Conservation (phyloP, 2,797 vertebrate species). For the Trematocara caparti region DNA sequence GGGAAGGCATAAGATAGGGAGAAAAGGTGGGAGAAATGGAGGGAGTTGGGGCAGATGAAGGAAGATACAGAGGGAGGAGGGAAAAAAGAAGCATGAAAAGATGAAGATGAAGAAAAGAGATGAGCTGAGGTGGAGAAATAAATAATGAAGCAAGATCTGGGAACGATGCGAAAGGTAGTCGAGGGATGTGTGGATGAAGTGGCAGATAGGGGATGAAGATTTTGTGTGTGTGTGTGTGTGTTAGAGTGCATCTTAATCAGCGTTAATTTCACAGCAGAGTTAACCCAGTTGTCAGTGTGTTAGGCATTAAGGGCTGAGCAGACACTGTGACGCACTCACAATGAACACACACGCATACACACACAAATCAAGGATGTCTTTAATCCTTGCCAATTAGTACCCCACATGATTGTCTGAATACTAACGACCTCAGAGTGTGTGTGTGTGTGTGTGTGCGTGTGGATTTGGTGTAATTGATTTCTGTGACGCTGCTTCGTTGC, state of each 20-base stretch:
- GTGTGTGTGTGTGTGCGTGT: not conserved
- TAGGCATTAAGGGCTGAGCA: slow-evolving; percentile 70
- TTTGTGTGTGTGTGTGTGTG: slow-evolving; percentile 13
- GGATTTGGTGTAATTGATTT: slow-evolving; percentile 53
- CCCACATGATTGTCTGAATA: slow-evolving; percentile 62
- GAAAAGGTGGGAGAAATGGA: not conserved
- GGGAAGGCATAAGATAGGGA: not conserved
- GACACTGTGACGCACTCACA: slow-evolving; percentile 65
- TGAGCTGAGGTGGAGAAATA: not conserved
- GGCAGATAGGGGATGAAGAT: slow-evolving; percentile 40
- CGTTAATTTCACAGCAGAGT: slow-evolving; percentile 76
- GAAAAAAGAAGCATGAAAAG: no score
- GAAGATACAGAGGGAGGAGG: not conserved
- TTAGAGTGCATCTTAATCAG: slow-evolving; percentile 70
- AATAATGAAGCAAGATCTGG: not conserved
- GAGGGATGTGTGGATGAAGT: slow-evolving; percentile 48
- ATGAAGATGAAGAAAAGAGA: not conserved
- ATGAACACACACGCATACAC: slow-evolving; percentile 34
- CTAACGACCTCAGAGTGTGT: slow-evolving; percentile 38
- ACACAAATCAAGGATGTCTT: slow-evolving; percentile 64
- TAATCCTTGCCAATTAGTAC: slow-evolving; percentile 73
- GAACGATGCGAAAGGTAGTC: not conserved
- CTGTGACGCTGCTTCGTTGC: slow-evolving; percentile 44
- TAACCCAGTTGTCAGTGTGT: slow-evolving; percentile 70
- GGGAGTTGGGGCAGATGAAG: not conserved